phyloP scores from a whole-genome alignment of 1,140 invertebrate genomes.

The Temnothorax curvispinosus region DNA sequence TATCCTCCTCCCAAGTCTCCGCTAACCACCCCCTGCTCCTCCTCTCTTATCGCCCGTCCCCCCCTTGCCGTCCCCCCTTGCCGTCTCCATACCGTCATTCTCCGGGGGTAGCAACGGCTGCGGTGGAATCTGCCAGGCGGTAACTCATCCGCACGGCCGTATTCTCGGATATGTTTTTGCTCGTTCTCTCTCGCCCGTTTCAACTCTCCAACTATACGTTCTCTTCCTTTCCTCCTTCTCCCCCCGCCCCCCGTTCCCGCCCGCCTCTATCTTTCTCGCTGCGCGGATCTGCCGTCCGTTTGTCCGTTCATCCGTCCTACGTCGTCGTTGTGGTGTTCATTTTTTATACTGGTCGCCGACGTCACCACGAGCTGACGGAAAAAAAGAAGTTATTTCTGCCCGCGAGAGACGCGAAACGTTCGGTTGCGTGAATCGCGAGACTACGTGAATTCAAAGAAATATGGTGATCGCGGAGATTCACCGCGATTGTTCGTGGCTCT shows the following conservation, averaged over 20 bases:
- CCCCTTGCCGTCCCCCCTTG: not conserved
- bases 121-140: conserved; percentile 81
- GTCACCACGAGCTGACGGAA: conserved; percentile 23
- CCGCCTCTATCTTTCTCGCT: conserved; percentile 34
- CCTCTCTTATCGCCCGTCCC: conserved; percentile 45
- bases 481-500: not conserved
- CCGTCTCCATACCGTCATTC: conserved; percentile 24
- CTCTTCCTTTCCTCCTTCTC: not conserved
- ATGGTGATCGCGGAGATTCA: not conserved
- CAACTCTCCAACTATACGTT: not conserved
- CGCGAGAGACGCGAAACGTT: conserved; percentile 9
- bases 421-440: conserved; percentile 7
- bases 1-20: conserved; percentile 43
- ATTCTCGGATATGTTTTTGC: conserved; percentile 78
- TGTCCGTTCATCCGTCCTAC: conserved; percentile 8
- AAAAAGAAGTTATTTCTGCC: not conserved
- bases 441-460: conserved; percentile 12
- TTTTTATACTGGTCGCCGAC: conserved; percentile 45
- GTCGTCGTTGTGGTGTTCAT: conserved; percentile 1
- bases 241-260: not conserved
- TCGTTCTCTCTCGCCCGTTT: conserved; percentile 37
- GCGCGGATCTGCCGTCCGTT: not conserved
- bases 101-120: conserved; percentile 69
- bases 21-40: not conserved
- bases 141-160: conserved; percentile 82